Evolutionary conservation across 1,140 invertebrate genomes (phyloP), one percentile per base, ranked within the genome.

Genomic region (Notospermus geniculatus): DNA sequence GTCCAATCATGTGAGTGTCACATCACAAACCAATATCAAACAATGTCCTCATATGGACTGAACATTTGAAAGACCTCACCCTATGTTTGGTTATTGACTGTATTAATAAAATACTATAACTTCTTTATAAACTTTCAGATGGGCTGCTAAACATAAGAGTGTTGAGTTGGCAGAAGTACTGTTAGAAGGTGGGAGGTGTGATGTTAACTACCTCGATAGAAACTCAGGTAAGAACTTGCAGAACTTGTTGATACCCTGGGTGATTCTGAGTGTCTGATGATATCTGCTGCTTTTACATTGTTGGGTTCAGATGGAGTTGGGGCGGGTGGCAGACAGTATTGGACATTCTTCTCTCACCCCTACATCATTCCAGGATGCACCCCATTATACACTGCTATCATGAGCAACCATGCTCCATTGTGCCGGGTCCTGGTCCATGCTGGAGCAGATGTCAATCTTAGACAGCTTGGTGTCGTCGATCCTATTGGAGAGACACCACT

Each of bases 401-500:
- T 78, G 17, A 70, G 66, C 27, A 71, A 75, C 59, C 57, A 50
- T 53, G 64, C 58, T 0, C 64, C 67, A 7, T 59, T 71, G 7
- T 70, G 63, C 17, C 56, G 64, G 36, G 50, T 71, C 5, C 52
- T 78, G 19, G 68, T 78, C 29, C 67, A 71, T 53, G 71, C 66
- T 23, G 71, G 73, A 9, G 74, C 70, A 25, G 71, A 78, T 60
- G 74, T 78, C 4, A 78, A 78, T 60, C 64, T 72, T 36, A 53
- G 70, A n/a, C 63, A 62, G 23, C 54, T 75, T 2, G 69, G 68
- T 1, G 32, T 36, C 32, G 52, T 67, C 19, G 60, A 64, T 25
- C 23, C 65, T 23, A 68, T 63, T 0, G 68, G 65, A 29, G 76
- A 76, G 61, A 71, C 76, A 17, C 73, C 74, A 27, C 68, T 78